Evolutionary conservation across 2,888 invertebrate species (phyloP), one percentile per base, ranked within the genome.

Genomic region (Trissolcus japonicus): DNA sequence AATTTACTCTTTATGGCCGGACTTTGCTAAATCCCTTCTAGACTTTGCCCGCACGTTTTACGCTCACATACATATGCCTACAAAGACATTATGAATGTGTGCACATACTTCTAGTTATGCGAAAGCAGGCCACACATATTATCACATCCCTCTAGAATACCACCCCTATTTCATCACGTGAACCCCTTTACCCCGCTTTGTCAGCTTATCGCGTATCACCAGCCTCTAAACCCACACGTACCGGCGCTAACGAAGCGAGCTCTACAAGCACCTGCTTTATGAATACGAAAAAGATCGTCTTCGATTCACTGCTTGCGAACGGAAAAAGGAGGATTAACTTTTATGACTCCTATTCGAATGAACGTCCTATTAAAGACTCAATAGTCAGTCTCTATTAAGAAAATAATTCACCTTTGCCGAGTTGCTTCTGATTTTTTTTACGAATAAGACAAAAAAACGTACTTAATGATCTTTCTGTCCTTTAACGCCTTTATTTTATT

Each of bases 1-100:
- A 84, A 85, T 85, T 85, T 84, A 85, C 82, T 83, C 83, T 85
- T 85, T 85, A 85, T 82, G 82, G 81, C 79, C 78, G 82, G 85
- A 84, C 85, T 84, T 85, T 80, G 80, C 82, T 84, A 84, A 84
- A 84, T 84, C 84, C 84, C 81, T 81, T 82, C 81, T 76, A 79
- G 80, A 53, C 56, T 62, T 63, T 54, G 53, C 75, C 73, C 69
- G 29, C 77, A 53, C 78, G 51, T 35, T 35, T 35, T 61, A 56
- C 74, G 61, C 35, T 63, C 35, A 35, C 35, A 35, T 35, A 9
- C 35, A 35, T 35, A 35, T 35, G 35, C 35, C 35, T 35, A 35
- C 35, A 35, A 35, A 35, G 35, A 35, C 35, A 35, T 51, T 68
- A 73, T 60, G 13, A 61, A 25, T 71, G 25, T 59, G 65, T 43